phyloP scores from a whole-genome alignment of 2,113 vertebrate species.

The Toxotes chatareus region DNA sequence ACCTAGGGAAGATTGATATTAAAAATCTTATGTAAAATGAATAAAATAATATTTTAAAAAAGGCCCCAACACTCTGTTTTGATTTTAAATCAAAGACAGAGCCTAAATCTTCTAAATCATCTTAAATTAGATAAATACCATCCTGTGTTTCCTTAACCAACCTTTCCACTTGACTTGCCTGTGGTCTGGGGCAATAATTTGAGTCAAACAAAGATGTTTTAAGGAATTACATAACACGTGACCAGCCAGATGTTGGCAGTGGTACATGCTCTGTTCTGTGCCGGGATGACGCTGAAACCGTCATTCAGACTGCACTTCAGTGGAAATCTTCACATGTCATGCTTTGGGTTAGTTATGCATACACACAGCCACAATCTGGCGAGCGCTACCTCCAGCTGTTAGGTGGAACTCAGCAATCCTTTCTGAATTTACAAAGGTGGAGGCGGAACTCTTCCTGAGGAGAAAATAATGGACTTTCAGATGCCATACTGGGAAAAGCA shows the following conservation, averaged over 20 bases:
- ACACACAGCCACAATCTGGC: conserved; percentile 11
- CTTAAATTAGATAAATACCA: neutral
- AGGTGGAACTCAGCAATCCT: conserved; percentile 15
- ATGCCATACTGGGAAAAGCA: conserved; percentile 41
- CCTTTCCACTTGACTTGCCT: neutral
- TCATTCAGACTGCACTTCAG: conserved; percentile 6
- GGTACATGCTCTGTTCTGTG: neutral
- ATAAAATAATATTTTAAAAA: neutral
- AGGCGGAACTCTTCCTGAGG: conserved; percentile 15
- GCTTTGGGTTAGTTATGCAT: conserved; percentile 11
- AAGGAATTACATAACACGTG: conserved; percentile 6
- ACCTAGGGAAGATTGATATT: neutral
- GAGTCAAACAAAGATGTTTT: conserved; percentile 14
- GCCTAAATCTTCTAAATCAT: neutral
- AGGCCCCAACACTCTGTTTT: neutral
- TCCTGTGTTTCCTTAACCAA: neutral
- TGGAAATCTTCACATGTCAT: conserved; percentile 10
- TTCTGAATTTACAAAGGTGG: conserved; percentile 35
- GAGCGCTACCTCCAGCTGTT: conserved; percentile 26
- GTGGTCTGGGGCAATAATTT: conserved; percentile 3
- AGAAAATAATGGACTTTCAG: conserved; percentile 67
- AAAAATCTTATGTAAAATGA: neutral
- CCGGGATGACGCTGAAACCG: conserved; percentile 7
- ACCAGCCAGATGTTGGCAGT: conserved; percentile 34
- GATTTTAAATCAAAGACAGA: conserved; percentile 11